A percentile compares a stretch with the other conserved stretches of the same genome.
Conservation (phyloP, 1,140 invertebrate species). For the Ditylenchus dipsaci region DNA sequence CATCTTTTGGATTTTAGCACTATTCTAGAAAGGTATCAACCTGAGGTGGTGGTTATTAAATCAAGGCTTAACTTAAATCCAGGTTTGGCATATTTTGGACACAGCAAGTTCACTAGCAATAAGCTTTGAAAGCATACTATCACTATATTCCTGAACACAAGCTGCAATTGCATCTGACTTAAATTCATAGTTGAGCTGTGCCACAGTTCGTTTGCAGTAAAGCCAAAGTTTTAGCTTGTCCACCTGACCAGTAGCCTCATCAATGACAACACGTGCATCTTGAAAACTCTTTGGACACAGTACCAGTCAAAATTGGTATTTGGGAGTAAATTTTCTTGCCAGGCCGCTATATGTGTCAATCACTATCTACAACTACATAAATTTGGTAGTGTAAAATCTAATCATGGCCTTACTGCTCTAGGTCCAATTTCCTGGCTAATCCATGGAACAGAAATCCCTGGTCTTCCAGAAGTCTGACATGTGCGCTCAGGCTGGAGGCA, state of each 20-base stretch:
- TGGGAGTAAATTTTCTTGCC: neutral
- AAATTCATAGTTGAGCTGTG: slow-evolving; percentile 9
- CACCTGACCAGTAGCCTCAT: neutral
- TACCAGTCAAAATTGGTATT: slow-evolving; percentile 9
- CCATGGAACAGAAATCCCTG: neutral
- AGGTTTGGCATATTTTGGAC: too few relatives aligned
- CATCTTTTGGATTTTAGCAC: too few relatives aligned
- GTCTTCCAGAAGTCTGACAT: neutral
- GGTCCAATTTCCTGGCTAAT: neutral
- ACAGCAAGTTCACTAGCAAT: too few relatives aligned
- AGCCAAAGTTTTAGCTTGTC: slow-evolving; percentile 4
- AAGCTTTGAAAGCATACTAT: neutral
- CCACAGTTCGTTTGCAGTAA: slow-evolving; percentile 6
- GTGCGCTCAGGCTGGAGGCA: neutral
- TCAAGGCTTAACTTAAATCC: too few relatives aligned
- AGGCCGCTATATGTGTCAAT: neutral
- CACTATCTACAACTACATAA: neutral
- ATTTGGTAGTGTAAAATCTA: neutral
- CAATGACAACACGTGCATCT: slow-evolving; percentile 1
- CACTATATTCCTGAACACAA: neutral
- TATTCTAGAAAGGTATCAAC: too few relatives aligned
- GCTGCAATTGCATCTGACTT: neutral
- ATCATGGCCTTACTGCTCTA: neutral
- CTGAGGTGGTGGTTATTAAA: too few relatives aligned
- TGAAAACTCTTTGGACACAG: slow-evolving; percentile 15